phyloP scores from a whole-genome alignment of 2,888 invertebrate genomes.

The Eucera pruinosa region DNA sequence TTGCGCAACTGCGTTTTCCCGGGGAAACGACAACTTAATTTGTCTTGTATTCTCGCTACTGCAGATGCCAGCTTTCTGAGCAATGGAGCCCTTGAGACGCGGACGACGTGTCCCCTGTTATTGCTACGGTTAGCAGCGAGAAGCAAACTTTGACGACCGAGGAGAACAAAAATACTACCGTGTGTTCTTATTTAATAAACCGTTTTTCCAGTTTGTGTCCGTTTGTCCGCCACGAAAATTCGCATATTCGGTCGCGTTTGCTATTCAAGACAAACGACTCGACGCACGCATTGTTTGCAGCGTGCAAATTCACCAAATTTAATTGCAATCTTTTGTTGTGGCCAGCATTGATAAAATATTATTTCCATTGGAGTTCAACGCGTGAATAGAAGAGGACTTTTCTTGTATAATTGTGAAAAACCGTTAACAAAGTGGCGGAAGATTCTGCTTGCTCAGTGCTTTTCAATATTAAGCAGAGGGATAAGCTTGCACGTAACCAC shows the following conservation, averaged over 20 bases:
- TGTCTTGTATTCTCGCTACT: slow-evolving; percentile 33
- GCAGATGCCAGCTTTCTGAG: slow-evolving; percentile 7
- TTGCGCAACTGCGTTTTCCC: slow-evolving; percentile 3
- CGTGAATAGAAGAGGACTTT: too few relatives aligned
- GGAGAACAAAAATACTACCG: slow-evolving; percentile 12
- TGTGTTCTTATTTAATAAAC: slow-evolving; percentile 1
- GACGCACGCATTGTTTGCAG: background rate
- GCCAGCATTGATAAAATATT: background rate
- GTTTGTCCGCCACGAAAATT: background rate
- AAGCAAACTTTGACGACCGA: slow-evolving; percentile 5
- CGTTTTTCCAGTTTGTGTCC: background rate
- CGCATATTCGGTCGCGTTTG: background rate
- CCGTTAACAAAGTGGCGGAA: background rate
- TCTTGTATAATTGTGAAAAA: background rate
- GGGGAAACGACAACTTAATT: slow-evolving; percentile 54
- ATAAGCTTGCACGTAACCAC: slow-evolving; percentile 5
- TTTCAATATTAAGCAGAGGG: slow-evolving; percentile 18
- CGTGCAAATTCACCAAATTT: slow-evolving; percentile 4
- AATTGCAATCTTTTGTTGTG: slow-evolving; percentile 13
- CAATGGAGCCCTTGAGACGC: slow-evolving; percentile 34
- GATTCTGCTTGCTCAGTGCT: background rate
- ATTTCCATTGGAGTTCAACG: background rate
- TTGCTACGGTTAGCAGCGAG: background rate
- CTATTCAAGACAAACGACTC: background rate
- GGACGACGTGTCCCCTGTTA: slow-evolving; percentile 23